Evolutionary conservation across 2,797 vertebrate genomes (phyloP).

Genomic region (Spondyliosoma cantharus): DNA sequence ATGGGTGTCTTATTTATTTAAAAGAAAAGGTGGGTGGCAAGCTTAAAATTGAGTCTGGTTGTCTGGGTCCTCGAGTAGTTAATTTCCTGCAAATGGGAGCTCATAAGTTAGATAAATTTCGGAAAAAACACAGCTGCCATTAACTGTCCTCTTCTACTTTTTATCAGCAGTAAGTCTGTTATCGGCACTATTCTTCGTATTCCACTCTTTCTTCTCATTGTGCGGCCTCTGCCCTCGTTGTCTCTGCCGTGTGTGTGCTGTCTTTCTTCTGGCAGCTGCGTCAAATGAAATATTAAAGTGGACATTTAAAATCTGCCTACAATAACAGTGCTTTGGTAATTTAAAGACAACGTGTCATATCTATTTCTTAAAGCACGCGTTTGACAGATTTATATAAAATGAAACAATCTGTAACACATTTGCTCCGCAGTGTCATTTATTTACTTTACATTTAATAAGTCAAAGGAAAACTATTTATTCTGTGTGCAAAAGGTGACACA

Average conservation of each 20-base stretch:
- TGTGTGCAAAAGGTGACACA: too few species aligned
- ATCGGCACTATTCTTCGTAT: slow-evolving; percentile 22
- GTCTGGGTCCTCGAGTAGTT: slow-evolving; percentile 49
- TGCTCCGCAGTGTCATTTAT: too few species aligned
- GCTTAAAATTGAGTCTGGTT: slow-evolving; percentile 47
- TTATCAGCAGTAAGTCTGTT: slow-evolving; percentile 40
- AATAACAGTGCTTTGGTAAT: slow-evolving; percentile 17
- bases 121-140: slow-evolving; percentile 13
- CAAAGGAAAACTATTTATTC: too few species aligned
- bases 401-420: not conserved
- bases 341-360: slow-evolving; percentile 10
- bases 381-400: not conserved
- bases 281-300: slow-evolving; percentile 57
- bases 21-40: slow-evolving; percentile 54
- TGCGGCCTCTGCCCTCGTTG: slow-evolving; percentile 24
- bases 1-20: slow-evolving; percentile 64
- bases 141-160: slow-evolving; percentile 21
- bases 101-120: slow-evolving; percentile 45
- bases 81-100: slow-evolving; percentile 49
- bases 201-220: slow-evolving; percentile 19
- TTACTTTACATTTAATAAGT: not conserved
- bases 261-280: slow-evolving; percentile 16
- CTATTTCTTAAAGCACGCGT: not conserved
- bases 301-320: slow-evolving; percentile 37
- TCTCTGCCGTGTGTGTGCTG: slow-evolving; percentile 10